Base-by-base conservation (phyloP, 1,140 invertebrate species). In the Panagrolaimus sp. region DNA sequence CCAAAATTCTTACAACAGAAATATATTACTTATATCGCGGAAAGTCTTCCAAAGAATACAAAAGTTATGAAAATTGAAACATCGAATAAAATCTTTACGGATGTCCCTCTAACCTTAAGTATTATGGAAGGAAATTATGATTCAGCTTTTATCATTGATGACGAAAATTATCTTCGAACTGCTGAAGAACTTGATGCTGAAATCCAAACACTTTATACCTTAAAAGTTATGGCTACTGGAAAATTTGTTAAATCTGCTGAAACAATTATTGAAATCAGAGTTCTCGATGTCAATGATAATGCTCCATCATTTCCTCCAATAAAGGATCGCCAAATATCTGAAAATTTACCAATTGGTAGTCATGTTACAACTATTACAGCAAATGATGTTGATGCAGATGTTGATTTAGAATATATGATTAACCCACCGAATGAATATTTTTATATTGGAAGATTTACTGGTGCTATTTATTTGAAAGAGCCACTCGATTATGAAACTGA, bases 201-300 rank as follows among this genome's bases (percentile, higher is more conserved):
- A 45, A 68, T 64, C 27, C 63, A 51, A 38, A 20, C 53, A 13
- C 16, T 38, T 23, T 75, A 75, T 43, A 43, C 46, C 9, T 64
- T 74, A 8, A 62, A 79, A 66, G 51, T 78, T 70, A 9, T 31
- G 38, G 66, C 5, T 8, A n/a, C 9, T 9, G 43, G 45, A 9
- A 61, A 45, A 20, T 64, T 48, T 42, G 8, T 23, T n/a, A 64
- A 47, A 14, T 27, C 44, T 16, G 47, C 66, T 11, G 66, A 71
- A 57, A 67, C 76, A 45, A 14, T 48, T 16, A n/a, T 78, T 31
- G 38, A 75, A 16, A 45, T 75, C 11, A 11, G 64, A 23, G 64
- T 75, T 20, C 46, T 79, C 8, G 67, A 75, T 43, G 42, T 64
- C 20, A 75, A 75, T 61, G 74, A 75, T 51, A 79, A 79, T 38